A percentile compares a stretch with the other conserved stretches of the same genome.
Evolutionary conservation across 1,140 invertebrate species (phyloP).

Genomic region (Meloidogyne hapla): DNA sequence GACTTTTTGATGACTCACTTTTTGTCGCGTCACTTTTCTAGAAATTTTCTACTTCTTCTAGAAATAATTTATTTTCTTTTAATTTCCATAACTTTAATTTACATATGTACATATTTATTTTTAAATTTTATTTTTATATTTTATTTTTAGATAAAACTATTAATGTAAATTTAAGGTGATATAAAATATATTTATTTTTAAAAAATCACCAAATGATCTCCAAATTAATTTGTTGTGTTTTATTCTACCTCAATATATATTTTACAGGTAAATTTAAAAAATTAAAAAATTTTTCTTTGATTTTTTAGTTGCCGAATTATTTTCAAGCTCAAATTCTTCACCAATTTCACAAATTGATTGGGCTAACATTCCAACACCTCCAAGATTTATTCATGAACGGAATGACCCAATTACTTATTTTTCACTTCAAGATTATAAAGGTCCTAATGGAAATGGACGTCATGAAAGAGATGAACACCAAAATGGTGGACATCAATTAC

Average conservation of each 20-base stretch:
- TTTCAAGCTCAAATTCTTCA: not conserved
- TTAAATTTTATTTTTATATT: not conserved
- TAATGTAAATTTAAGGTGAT: not conserved
- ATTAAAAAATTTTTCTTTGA: constrained; percentile 23
- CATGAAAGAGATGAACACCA: constrained; percentile 7
- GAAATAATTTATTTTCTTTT: not conserved
- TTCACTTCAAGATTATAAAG: constrained; percentile 44
- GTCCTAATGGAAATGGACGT: constrained; percentile 4
- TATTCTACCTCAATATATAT: constrained; percentile 9
- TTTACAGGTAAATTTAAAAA: constrained; percentile 21
- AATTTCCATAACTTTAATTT: not conserved
- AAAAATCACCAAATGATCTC: not conserved
- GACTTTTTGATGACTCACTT: too few relatives aligned
- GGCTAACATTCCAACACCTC: constrained; percentile 56
- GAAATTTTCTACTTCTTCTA: too few relatives aligned
- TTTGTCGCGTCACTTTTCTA: too few relatives aligned
- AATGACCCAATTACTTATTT: constrained; percentile 57
- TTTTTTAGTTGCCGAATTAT: constrained; percentile 17
- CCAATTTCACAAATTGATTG: constrained; percentile 39
- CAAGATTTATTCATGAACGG: constrained; percentile 52
- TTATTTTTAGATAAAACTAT: not conserved
- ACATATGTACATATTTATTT: not conserved
- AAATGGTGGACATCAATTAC: not conserved
- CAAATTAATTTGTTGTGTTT: constrained; percentile 20
- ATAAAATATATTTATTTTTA: not conserved